Percentiles rank a stretch among this genome's conserved stretches.
phyloP scores from a whole-genome alignment of 2,888 invertebrate genomes.

The Nasonovia ribisnigri region DNA sequence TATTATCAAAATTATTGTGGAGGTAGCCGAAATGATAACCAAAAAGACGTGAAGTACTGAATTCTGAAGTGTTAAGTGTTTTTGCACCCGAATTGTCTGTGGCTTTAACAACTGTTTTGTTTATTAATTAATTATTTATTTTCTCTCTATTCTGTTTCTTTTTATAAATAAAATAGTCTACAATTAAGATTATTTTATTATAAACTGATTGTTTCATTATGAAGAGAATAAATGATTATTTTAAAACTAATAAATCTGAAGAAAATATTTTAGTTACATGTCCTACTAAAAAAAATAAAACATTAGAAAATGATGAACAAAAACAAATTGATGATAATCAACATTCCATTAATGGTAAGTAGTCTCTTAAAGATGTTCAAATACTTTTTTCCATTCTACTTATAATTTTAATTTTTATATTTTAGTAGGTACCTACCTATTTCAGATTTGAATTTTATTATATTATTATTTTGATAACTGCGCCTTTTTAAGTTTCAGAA shows the following conservation, averaged over 20 bases:
- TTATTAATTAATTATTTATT: background rate
- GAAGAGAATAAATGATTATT: slow-evolving; percentile 14
- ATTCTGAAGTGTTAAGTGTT: slow-evolving; percentile 11
- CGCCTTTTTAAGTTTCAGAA: background rate
- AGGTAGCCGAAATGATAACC: slow-evolving; percentile 8
- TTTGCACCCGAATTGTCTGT: slow-evolving; percentile 12
- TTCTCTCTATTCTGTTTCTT: too few species aligned
- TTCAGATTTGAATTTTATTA: background rate
- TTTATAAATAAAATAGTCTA: too few species aligned
- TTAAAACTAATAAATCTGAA: background rate
- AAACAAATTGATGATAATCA: background rate
- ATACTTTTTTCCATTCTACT: background rate
- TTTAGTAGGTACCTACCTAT: background rate
- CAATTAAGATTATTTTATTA: slow-evolving; percentile 8
- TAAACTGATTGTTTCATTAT: slow-evolving; percentile 15
- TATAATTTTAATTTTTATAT: slow-evolving; percentile 7
- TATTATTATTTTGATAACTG: too few species aligned
- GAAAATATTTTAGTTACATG: slow-evolving; percentile 5
- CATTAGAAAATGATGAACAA: slow-evolving; percentile 8
- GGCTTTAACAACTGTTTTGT: slow-evolving; percentile 4
- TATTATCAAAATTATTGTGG: slow-evolving; percentile 16
- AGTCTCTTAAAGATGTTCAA: background rate
- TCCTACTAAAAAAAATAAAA: slow-evolving; percentile 6
- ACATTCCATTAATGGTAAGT: slow-evolving; percentile 9
- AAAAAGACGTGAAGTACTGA: slow-evolving; percentile 1